phyloP scores from a whole-genome alignment of 2,888 invertebrate genomes.

The Tiliacea aurago region DNA sequence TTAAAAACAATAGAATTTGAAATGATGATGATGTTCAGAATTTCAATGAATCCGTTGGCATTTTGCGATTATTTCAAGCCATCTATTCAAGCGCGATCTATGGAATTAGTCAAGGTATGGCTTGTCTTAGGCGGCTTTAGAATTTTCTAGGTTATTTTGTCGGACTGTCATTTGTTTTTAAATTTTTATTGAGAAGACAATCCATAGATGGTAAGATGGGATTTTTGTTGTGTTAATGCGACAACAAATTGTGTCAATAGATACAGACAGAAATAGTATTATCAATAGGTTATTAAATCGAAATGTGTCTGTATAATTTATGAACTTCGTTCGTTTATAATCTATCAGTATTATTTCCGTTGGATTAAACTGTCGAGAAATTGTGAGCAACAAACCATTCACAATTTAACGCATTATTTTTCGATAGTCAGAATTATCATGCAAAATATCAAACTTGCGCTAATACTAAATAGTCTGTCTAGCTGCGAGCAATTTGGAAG shows the following conservation, averaged over 20 bases:
- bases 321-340: no score
- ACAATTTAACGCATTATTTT: no score
- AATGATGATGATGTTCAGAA: constrained; percentile 52
- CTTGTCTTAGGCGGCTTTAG: background rate
- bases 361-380: no score
- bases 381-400: no score
- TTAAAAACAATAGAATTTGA: constrained; percentile 49
- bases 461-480: no score
- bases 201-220: background rate
- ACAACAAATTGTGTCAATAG: background rate
- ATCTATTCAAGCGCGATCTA: constrained; percentile 6
- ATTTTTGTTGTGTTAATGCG: background rate
- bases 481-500: no score
- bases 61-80: constrained; percentile 28
- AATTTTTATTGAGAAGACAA: background rate
- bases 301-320: no score
- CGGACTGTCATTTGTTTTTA: background rate
- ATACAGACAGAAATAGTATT: background rate
- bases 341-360: no score
- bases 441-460: no score
- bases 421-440: no score
- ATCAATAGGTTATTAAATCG: no score
- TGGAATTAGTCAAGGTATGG: constrained; percentile 25
- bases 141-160: constrained; percentile 15
- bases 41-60: constrained; percentile 39